phyloP scores from a whole-genome alignment of 2,797 vertebrate species.

The Centroberyx gerrardi region DNA sequence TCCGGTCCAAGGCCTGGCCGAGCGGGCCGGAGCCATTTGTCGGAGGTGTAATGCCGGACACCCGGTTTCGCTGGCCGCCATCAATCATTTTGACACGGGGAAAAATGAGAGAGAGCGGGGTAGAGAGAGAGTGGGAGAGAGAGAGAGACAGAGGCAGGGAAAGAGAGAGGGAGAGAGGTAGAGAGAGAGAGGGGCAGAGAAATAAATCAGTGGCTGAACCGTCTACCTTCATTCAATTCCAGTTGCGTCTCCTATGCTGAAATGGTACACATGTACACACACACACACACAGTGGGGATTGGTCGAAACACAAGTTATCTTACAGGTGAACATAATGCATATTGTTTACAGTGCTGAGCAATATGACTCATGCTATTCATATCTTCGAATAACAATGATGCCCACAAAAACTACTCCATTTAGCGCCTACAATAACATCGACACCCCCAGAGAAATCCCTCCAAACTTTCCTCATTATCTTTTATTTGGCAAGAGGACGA shows the following conservation, averaged over 20 bases:
- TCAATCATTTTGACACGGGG: constrained; percentile 90
- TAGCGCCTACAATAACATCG: constrained; percentile 29
- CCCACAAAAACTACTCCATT: constrained; percentile 36
- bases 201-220: constrained; percentile 64
- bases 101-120: constrained; percentile 73
- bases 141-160: constrained; percentile 24
- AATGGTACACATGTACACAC: constrained; percentile 14
- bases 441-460: constrained; percentile 40
- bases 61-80: constrained; percentile 75
- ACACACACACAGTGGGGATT: not conserved
- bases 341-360: constrained; percentile 1
- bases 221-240: constrained; percentile 43
- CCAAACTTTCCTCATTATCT: constrained; percentile 82
- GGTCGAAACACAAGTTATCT: not conserved
- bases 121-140: not conserved
- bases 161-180: constrained; percentile 35
- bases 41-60: constrained; percentile 72
- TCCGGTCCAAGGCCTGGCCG: constrained; percentile 75
- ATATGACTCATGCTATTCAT: not conserved
- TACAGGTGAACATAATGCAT: constrained; percentile 8
- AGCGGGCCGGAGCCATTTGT: constrained; percentile 77
- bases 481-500: constrained; percentile 80
- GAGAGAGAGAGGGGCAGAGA: constrained; percentile 46
- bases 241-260: constrained; percentile 3
- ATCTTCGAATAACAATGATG: constrained; percentile 26